phyloP scores from a whole-genome alignment of 2,888 invertebrate species.

The Agrilus cyanescens region DNA sequence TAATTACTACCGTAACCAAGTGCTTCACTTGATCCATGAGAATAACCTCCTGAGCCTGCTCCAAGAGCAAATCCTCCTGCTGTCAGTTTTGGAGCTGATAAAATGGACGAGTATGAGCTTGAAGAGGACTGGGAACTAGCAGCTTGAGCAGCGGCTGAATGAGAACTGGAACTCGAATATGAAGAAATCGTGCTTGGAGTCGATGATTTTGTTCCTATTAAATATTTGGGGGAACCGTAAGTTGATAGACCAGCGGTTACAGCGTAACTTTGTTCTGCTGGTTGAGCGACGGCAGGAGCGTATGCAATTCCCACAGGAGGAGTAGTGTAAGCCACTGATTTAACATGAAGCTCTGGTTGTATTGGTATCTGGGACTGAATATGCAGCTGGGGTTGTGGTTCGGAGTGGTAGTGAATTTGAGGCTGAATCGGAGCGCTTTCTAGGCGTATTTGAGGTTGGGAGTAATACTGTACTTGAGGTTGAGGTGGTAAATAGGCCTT shows the following conservation, averaged over 20 bases:
- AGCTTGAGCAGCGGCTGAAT: constrained; percentile 9
- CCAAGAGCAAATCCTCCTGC: constrained; percentile 3
- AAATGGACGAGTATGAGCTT: constrained; percentile 3
- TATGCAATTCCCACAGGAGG: constrained; percentile 9
- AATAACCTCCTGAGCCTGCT: background rate
- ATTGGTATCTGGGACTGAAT: constrained; percentile 1
- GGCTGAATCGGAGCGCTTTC: too few species aligned
- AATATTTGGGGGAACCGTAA: constrained; percentile 3
- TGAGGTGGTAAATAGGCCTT: too few species aligned
- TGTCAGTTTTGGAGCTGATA: constrained; percentile 13
- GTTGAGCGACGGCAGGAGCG: constrained; percentile 4
- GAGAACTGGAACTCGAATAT: constrained; percentile 5
- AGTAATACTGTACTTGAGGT: background rate
- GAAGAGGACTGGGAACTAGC: constrained; percentile 5
- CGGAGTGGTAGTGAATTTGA: background rate
- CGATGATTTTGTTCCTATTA: background rate
- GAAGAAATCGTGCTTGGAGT: constrained; percentile 1
- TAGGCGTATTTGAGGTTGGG: too few species aligned
- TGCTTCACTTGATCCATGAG: background rate
- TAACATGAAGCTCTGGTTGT: background rate
- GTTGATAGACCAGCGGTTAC: constrained; percentile 16
- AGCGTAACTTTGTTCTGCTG: constrained; percentile 13
- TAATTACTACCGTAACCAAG: constrained; percentile 1
- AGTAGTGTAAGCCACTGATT: background rate
- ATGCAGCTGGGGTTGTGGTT: background rate